These are phyloP conservation scores for Theodoxus fluviatilis DNA, from an alignment of 2,888 invertebrate species.

Conservation along the genomic window DNA sequence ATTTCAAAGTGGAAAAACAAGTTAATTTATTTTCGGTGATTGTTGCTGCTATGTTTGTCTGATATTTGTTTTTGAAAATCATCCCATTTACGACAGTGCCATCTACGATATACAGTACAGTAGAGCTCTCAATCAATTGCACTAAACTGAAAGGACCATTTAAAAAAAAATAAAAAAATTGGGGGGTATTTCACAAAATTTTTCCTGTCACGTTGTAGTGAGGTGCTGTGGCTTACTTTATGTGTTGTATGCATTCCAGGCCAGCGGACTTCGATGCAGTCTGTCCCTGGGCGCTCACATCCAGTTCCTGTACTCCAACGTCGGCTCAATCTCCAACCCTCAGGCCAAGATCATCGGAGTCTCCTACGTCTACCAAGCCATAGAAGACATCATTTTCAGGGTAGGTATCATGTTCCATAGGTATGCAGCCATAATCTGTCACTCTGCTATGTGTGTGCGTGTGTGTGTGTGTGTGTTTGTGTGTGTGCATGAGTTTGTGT, in stretches of 20 bases:
- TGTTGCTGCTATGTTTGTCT: too few relatives aligned
- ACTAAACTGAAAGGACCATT: too few relatives aligned
- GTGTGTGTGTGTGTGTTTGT: not conserved
- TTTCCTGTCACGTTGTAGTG: too few relatives aligned
- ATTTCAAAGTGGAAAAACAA: too few relatives aligned
- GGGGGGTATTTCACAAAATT: too few relatives aligned
- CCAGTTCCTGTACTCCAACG: slow-evolving; percentile 67
- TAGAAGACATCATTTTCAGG: slow-evolving; percentile 39
- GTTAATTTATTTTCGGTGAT: too few relatives aligned
- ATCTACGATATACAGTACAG: too few relatives aligned
- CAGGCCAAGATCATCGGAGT: slow-evolving; percentile 68
- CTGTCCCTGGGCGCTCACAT: slow-evolving; percentile 58
- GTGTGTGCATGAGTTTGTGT: not conserved
- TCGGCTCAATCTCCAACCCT: slow-evolving; percentile 67
- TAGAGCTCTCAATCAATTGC: too few relatives aligned
- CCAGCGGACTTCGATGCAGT: slow-evolving; percentile 31
- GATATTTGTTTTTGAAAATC: too few relatives aligned
- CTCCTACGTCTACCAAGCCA: slow-evolving; percentile 48
- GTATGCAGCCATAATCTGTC: not conserved
- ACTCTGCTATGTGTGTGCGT: not conserved
- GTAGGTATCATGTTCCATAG: slow-evolving; percentile 31
- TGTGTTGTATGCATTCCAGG: slow-evolving; percentile 14
- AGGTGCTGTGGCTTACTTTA: too few relatives aligned
- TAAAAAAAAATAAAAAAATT: too few relatives aligned
- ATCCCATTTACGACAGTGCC: not conserved